Conservation (phyloP, 2,888 invertebrate genomes). For the Drosophila pegasa region DNA sequence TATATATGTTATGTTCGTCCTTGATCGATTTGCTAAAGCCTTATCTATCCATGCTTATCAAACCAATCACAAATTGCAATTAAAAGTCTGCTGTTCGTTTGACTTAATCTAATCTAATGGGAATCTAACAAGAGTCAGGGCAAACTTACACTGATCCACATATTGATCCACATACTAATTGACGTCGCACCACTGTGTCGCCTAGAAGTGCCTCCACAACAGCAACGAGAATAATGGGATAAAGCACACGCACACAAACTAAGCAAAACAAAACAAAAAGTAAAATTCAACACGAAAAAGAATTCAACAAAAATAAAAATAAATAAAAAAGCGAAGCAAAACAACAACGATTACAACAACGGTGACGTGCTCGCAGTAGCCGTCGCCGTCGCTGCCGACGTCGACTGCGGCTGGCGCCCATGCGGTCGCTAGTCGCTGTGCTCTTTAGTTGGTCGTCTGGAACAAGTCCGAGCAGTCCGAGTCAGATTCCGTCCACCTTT, state of each 20-base stretch:
- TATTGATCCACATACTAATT: slow-evolving; percentile 3
- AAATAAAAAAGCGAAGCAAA: slow-evolving; percentile 21
- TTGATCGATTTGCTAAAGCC: not conserved
- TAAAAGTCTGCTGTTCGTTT: not conserved
- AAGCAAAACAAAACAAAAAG: slow-evolving; percentile 20
- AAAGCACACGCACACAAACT: slow-evolving; percentile 25
- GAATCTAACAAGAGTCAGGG: not conserved
- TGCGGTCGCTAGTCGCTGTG: slow-evolving; percentile 43
- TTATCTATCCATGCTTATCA: not conserved
- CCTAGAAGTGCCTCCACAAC: slow-evolving; percentile 33
- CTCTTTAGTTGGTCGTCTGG: slow-evolving; percentile 60
- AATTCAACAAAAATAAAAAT: slow-evolving; percentile 33
- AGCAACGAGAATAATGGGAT: slow-evolving; percentile 18
- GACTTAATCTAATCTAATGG: slow-evolving; percentile 2
- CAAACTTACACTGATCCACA: not conserved
- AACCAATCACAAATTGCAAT: not conserved
- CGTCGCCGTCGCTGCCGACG: slow-evolving; percentile 22
- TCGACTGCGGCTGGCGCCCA: slow-evolving; percentile 41
- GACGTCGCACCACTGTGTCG: slow-evolving; percentile 42
- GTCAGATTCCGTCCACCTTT: slow-evolving; percentile 24
- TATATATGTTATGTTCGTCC: no score
- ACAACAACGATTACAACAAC: slow-evolving; percentile 65
- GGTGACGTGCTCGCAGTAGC: slow-evolving; percentile 35
- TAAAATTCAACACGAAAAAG: slow-evolving; percentile 43
- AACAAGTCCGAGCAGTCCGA: slow-evolving; percentile 55